Evolutionary conservation across 2,888 invertebrate genomes (phyloP).

Genomic region (Drosophila subquinaria): DNA sequence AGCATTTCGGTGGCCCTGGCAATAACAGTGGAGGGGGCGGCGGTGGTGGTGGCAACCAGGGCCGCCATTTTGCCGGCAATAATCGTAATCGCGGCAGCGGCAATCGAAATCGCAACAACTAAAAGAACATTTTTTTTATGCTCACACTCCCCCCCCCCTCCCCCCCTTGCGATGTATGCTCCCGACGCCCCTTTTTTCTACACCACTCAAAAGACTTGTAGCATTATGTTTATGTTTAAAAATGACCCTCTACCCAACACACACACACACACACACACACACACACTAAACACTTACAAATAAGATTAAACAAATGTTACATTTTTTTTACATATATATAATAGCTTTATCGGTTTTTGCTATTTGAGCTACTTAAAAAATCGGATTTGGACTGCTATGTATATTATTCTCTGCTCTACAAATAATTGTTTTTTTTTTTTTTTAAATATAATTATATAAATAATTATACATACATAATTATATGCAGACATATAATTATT

Average conservation of each 20-base stretch:
- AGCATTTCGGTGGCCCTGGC: conserved; percentile 41
- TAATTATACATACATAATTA: conserved; percentile 24
- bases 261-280: conserved; percentile 7
- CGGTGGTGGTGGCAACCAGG: conserved; percentile 41
- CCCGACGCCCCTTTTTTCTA: background rate
- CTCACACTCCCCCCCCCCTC: background rate
- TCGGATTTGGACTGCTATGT: conserved; percentile 69
- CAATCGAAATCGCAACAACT: conserved; percentile 64
- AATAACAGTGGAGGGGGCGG: conserved; percentile 43
- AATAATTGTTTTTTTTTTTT: conserved; percentile 28
- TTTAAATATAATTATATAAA: conserved; percentile 16
- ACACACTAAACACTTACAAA: background rate
- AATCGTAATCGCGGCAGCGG: conserved; percentile 60
- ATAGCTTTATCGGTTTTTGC: conserved; percentile 55
- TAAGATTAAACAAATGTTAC: conserved; percentile 37
- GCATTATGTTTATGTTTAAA: conserved; percentile 38
- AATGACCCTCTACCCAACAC: conserved; percentile 2
- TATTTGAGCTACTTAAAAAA: conserved; percentile 36
- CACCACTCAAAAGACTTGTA: conserved; percentile 43
- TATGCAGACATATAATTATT: conserved; percentile 25
- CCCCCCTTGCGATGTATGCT: background rate
- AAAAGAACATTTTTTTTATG: conserved; percentile 1
- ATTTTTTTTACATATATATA: conserved; percentile 29
- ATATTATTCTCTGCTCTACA: conserved; percentile 51
- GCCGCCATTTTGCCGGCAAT: conserved; percentile 51